Conservation (phyloP, 2,113 vertebrate species). For the Tragelaphus strepsiceros region DNA sequence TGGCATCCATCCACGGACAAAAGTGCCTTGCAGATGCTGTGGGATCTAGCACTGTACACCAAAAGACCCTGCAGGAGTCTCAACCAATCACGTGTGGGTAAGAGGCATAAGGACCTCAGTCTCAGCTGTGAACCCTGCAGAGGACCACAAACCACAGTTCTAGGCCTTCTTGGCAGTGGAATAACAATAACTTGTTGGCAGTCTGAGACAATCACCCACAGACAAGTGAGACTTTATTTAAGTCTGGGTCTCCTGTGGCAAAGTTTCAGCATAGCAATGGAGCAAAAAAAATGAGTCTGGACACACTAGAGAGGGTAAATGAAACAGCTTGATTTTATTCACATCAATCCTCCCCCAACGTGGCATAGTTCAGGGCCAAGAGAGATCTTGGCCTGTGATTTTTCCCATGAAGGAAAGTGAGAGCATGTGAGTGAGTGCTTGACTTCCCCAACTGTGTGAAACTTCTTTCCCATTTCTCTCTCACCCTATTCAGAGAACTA, state of each 20-base stretch:
- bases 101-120: neutral
- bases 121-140: neutral
- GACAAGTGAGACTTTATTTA: neutral
- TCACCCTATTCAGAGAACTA: neutral
- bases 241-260: neutral
- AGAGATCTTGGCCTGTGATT: neutral
- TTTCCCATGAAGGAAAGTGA: neutral
- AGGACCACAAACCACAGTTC: neutral
- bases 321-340: neutral
- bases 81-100: neutral
- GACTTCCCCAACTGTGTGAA: neutral
- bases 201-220: neutral
- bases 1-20: neutral
- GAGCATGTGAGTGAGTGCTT: neutral
- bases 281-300: neutral
- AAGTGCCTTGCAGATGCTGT: neutral
- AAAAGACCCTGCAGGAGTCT: neutral
- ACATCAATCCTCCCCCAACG: neutral
- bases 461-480: neutral
- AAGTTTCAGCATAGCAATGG: neutral
- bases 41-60: neutral
- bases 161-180: neutral
- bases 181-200: neutral
- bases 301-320: neutral
- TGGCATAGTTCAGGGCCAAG: neutral